phyloP scores from a whole-genome alignment of 2,888 invertebrate genomes.

The Nemapogon koenigi region DNA sequence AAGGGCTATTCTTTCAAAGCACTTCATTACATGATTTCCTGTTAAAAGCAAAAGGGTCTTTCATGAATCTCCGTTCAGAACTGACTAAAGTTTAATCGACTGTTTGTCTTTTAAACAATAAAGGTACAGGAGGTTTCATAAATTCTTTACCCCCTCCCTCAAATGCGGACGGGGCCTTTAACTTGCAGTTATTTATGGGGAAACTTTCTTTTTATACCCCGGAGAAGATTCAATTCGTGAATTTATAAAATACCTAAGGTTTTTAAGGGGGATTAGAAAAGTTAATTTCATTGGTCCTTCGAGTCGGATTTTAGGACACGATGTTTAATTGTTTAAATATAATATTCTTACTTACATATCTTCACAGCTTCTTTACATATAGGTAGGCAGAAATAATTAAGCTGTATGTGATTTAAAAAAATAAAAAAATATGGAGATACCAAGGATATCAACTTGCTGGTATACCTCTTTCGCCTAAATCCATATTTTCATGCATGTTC shows the following conservation, averaged over 20 bases:
- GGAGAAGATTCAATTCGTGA: constrained; percentile 1
- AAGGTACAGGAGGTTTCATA: neutral
- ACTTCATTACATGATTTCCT: no score
- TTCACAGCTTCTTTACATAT: no score
- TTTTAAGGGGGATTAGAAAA: neutral
- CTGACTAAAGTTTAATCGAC: constrained; percentile 2
- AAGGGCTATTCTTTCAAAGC: no score
- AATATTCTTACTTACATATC: no score
- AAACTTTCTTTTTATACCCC: neutral
- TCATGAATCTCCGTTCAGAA: neutral
- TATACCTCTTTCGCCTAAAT: no score
- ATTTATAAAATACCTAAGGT: constrained; percentile 1
- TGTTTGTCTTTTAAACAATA: constrained; percentile 1
- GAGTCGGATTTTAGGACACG: no score
- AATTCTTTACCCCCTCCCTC: neutral
- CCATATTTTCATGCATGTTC: no score
- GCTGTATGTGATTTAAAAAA: neutral
- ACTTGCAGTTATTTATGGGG: constrained; percentile 1
- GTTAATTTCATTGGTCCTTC: no score
- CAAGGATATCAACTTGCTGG: no score
- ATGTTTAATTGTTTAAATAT: no score
- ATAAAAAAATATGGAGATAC: neutral
- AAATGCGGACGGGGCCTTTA: neutral
- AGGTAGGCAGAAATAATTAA: no score
- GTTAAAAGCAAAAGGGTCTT: no score